A percentile compares a stretch with the other conserved stretches of the same genome.
phyloP scores from a whole-genome alignment of 2,888 invertebrate species.

The Yponomeuta sedellus region DNA sequence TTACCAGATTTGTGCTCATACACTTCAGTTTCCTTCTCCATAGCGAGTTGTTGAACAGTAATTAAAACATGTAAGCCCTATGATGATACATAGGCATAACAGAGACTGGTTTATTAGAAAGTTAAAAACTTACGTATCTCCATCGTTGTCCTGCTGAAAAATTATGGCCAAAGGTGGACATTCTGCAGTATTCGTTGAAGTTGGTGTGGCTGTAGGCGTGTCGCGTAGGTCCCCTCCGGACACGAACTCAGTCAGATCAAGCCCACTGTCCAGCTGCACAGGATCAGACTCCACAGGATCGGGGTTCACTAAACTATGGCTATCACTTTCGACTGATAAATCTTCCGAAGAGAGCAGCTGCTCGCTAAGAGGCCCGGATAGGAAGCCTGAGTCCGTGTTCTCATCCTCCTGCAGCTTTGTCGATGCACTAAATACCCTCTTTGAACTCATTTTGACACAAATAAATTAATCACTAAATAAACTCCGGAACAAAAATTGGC shows the following conservation, averaged over 20 bases:
- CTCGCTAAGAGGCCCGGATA: constrained; percentile 46
- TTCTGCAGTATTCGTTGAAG: constrained; percentile 26
- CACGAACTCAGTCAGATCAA: constrained; percentile 79
- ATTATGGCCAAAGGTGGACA: constrained; percentile 78
- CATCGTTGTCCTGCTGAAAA: constrained; percentile 88
- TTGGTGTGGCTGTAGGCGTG: constrained; percentile 27
- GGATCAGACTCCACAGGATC: constrained; percentile 19
- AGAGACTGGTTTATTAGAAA: too few species aligned
- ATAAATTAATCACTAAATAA: constrained; percentile 24
- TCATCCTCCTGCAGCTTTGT: constrained; percentile 50
- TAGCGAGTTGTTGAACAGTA: too few species aligned
- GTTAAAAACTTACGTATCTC: constrained; percentile 86
- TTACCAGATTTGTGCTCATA: too few species aligned
- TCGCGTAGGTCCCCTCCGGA: constrained; percentile 67
- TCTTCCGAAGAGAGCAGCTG: constrained; percentile 28
- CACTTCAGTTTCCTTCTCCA: too few species aligned
- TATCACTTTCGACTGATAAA: constrained; percentile 23
- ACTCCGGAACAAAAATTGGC: too few species aligned
- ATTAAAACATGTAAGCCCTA: too few species aligned
- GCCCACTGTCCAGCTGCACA: constrained; percentile 78
- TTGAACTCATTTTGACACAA: constrained; percentile 61
- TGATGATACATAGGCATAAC: too few species aligned
- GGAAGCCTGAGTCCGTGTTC: constrained; percentile 56
- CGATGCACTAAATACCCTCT: constrained; percentile 42
- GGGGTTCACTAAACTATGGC: constrained; percentile 25